A percentile compares a stretch with the other conserved stretches of the same genome.
Conservation (phyloP, 1,140 invertebrate species). For the Temnothorax curvispinosus region DNA sequence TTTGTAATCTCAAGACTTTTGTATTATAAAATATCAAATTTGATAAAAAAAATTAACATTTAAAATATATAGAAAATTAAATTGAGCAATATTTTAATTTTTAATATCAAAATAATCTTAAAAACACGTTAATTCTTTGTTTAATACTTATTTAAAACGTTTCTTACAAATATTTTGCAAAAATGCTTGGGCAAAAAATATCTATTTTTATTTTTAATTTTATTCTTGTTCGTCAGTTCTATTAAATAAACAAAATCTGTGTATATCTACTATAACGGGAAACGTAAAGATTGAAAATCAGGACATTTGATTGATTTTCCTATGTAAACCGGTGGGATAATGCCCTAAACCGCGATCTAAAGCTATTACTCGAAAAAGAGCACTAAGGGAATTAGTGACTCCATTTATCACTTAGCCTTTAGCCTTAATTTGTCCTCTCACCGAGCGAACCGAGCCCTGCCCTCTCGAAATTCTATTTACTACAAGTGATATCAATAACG, state of each 20-base stretch:
- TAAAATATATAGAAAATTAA: too few relatives aligned
- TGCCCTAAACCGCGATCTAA: conserved; percentile 42
- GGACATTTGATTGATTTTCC: conserved; percentile 28
- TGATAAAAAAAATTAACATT: too few relatives aligned
- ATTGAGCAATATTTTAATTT: too few relatives aligned
- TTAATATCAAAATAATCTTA: not conserved
- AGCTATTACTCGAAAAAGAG: conserved; percentile 51
- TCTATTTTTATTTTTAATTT: not conserved
- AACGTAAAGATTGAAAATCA: not conserved
- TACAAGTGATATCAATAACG: conserved; percentile 29
- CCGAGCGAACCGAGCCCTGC: not conserved
- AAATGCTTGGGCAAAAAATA: not conserved
- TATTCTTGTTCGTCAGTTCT: not conserved
- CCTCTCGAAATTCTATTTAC: not conserved
- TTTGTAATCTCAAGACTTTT: too few relatives aligned
- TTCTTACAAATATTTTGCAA: not conserved
- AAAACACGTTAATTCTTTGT: not conserved
- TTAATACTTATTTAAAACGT: not conserved
- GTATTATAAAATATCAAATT: too few relatives aligned
- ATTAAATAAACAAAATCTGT: not conserved
- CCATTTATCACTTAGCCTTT: conserved; percentile 55
- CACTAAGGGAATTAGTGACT: conserved; percentile 50
- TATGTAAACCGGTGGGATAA: conserved; percentile 20
- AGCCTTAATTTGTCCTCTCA: conserved; percentile 53
- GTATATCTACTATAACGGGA: not conserved